phyloP scores from a whole-genome alignment of 1,140 invertebrate genomes.

The Brachystomella parvula region DNA sequence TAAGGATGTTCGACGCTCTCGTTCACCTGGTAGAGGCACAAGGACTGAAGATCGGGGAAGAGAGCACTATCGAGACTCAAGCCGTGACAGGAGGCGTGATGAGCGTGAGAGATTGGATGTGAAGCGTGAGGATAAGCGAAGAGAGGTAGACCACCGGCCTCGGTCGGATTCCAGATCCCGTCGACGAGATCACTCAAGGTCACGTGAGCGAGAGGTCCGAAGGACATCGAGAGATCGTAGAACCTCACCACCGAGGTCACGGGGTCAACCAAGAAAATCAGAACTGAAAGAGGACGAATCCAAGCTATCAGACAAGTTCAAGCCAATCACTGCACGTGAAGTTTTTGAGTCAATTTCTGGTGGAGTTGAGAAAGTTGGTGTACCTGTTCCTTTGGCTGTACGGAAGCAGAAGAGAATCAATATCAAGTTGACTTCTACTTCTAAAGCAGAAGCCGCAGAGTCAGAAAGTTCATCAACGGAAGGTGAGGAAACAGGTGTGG shows the following conservation, averaged over 20 bases:
- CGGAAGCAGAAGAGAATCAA: constrained; percentile 35
- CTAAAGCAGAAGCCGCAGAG: constrained; percentile 24
- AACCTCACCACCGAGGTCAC: constrained; percentile 15
- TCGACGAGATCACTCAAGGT: not conserved
- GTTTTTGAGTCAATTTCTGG: not conserved
- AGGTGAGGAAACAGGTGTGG: constrained; percentile 18
- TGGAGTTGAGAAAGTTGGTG: not conserved
- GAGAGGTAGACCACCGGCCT: not conserved
- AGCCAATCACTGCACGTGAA: constrained; percentile 18
- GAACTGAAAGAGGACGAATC: constrained; percentile 20
- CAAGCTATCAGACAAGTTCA: constrained; percentile 28
- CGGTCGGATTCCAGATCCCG: not conserved
- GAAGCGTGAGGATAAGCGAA: not conserved
- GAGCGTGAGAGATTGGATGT: not conserved
- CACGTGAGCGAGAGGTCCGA: not conserved
- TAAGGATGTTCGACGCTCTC: constrained; percentile 27
- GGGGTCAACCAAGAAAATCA: constrained; percentile 19
- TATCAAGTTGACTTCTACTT: constrained; percentile 32
- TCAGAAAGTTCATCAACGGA: constrained; percentile 25
- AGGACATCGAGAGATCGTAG: constrained; percentile 12
- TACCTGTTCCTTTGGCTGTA: constrained; percentile 16
- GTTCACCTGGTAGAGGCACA: constrained; percentile 2
- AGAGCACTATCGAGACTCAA: not conserved
- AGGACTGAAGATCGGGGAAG: not conserved
- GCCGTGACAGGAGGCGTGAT: not conserved